These are phyloP conservation scores for Trichechus manatus DNA, from an alignment of 2,113 vertebrate species.

Conservation along the genomic window DNA sequence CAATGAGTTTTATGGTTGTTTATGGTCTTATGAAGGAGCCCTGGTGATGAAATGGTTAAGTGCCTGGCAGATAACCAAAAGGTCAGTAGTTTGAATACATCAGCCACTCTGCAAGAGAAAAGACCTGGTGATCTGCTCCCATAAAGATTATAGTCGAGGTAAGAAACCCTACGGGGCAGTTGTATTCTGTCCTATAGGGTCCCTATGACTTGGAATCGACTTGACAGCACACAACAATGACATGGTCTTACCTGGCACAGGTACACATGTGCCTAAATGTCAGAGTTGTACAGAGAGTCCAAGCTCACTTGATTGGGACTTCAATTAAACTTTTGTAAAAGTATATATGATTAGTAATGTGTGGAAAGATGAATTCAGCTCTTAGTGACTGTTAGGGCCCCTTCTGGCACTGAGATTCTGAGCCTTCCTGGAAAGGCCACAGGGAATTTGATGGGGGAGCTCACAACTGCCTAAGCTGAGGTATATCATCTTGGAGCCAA, in stretches of 20 bases:
- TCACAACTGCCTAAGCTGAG: background rate
- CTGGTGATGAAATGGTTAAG: background rate
- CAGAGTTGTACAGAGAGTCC: background rate
- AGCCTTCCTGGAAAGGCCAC: background rate
- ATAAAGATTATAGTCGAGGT: background rate
- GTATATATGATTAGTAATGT: background rate
- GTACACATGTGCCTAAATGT: background rate
- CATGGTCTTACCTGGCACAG: background rate
- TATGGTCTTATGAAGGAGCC: background rate
- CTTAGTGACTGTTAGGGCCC: background rate
- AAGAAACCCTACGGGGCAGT: background rate
- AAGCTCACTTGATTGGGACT: background rate
- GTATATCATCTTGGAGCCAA: background rate
- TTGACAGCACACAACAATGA: background rate
- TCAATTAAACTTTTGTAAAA: conserved; percentile 30
- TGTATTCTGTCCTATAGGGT: background rate
- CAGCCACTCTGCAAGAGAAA: background rate
- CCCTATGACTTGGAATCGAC: background rate
- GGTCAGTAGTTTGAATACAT: background rate
- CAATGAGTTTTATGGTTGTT: too few relatives aligned
- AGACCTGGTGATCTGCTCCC: background rate
- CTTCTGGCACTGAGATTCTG: background rate
- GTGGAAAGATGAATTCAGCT: background rate
- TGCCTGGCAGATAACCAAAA: background rate
- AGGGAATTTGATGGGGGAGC: background rate